phyloP scores from a whole-genome alignment of 2,797 vertebrate species.

The Balearica regulorum region DNA sequence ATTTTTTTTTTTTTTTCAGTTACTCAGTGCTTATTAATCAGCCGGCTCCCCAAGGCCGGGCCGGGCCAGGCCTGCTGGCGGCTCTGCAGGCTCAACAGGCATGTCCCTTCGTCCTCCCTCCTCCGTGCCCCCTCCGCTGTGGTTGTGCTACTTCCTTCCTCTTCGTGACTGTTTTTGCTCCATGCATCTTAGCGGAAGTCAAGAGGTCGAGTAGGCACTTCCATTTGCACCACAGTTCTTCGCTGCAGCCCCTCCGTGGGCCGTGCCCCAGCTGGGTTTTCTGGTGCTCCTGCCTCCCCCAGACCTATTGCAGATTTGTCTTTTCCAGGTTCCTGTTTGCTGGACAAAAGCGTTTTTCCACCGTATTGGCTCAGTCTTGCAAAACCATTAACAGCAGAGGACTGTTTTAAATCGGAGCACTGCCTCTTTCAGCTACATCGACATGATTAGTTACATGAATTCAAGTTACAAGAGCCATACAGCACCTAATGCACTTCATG shows the following conservation, averaged over 20 bases:
- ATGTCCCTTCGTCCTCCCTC: neutral
- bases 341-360: neutral
- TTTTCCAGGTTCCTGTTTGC: slow-evolving; percentile 81
- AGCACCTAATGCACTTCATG: neutral
- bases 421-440: neutral
- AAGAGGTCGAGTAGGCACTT: neutral
- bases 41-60: neutral
- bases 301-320: slow-evolving; percentile 76
- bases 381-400: neutral
- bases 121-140: neutral
- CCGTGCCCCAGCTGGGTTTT: slow-evolving; percentile 52
- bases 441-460: neutral
- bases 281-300: slow-evolving; percentile 45
- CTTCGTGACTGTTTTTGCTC: neutral
- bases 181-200: neutral
- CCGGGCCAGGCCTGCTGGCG: fast-evolving
- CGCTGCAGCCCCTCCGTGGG: neutral
- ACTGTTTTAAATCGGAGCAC: neutral
- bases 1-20: neutral
- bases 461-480: neutral
- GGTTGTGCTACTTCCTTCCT: slow-evolving; percentile 22
- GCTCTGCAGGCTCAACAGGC: neutral
- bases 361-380: neutral
- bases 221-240: neutral
- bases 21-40: neutral